Conservation (phyloP, 2,888 invertebrate genomes). For the Horisme vitalbata region DNA sequence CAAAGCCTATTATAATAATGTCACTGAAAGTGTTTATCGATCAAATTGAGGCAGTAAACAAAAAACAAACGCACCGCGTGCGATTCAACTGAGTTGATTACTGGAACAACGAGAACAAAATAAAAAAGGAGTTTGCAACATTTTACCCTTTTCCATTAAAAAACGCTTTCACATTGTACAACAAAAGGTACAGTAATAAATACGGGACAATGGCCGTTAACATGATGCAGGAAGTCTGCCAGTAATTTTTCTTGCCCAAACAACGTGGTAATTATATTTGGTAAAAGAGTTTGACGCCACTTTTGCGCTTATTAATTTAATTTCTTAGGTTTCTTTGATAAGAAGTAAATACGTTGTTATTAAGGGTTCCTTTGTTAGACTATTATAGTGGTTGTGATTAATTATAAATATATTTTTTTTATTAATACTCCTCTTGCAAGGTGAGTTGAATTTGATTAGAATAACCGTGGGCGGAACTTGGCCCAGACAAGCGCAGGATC, state of each 20-base stretch:
- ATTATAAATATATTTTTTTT: no score
- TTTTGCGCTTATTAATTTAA: conserved; percentile 26
- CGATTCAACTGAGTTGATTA: no score
- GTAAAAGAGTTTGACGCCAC: conserved; percentile 37
- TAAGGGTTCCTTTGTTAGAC: conserved; percentile 2
- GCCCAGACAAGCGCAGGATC: no score
- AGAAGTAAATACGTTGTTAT: conserved; percentile 10
- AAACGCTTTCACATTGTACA: conserved; percentile 29
- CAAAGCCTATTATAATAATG: no score
- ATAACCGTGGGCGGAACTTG: no score
- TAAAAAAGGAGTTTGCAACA: neutral
- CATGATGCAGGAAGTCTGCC: conserved; percentile 38
- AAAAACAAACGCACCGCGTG: no score
- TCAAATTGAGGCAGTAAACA: no score
- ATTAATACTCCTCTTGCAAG: no score
- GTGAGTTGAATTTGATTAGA: no score
- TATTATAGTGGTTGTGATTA: no score
- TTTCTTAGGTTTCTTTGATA: conserved; percentile 14
- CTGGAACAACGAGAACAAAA: no score
- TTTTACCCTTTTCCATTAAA: conserved; percentile 13
- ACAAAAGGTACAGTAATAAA: conserved; percentile 39
- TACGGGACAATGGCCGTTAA: conserved; percentile 42
- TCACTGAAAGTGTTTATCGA: no score
- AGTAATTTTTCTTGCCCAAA: conserved; percentile 43
- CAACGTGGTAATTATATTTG: conserved; percentile 38